Base-by-base conservation (phyloP, 1,140 invertebrate genomes). In the Ips nitidus region DNA sequence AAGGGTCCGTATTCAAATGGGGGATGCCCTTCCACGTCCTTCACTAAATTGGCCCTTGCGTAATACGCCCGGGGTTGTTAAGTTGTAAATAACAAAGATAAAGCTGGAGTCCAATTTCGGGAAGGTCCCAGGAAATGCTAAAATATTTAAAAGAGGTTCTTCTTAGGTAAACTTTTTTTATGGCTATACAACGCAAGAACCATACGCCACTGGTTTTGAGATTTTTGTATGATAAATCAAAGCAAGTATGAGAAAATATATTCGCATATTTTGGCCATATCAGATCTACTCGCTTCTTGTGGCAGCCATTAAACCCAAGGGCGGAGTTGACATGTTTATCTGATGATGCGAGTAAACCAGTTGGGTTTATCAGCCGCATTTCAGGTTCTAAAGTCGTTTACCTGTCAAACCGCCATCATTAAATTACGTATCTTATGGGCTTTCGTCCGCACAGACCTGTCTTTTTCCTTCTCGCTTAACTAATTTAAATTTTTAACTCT, bases 241-340 rank as follows among this genome's bases (percentile, higher is more conserved):
- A 22, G 22, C 22, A 55, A 55, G 37, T 55, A 8, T 55, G 37
- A 55, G 37, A 58, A 58, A 39, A 58, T 58, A 41, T 40, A 58
- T 58, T 58, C 56, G 38, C 56, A 3, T 55, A 55, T 3, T 41
- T 58, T 6, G 36, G 38, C 36, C 38, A 40, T 58, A 55, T 55
- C 52, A 55, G 52, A 55, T 65, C 8, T 56, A 36, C 2, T 56
- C 37, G 52, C 42, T 65, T 40, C 36, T 55, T 39, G 40, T 56
- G 52, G 22, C 52, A 22, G 63, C 63, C 63, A 65, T 65, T 65
- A 65, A 65, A 56, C 6, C 69, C 57, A 67, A 76, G 75, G 76
- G 76, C 74, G 76, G 73, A 70, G 76, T 74, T 78, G 77, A 78
- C 77, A 76, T 76, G 74, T 78, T 78, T 78, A 78, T 78, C 74